Evolutionary conservation across 2,113 vertebrate species (phyloP).

Genomic region (Corydoras sp.): DNA sequence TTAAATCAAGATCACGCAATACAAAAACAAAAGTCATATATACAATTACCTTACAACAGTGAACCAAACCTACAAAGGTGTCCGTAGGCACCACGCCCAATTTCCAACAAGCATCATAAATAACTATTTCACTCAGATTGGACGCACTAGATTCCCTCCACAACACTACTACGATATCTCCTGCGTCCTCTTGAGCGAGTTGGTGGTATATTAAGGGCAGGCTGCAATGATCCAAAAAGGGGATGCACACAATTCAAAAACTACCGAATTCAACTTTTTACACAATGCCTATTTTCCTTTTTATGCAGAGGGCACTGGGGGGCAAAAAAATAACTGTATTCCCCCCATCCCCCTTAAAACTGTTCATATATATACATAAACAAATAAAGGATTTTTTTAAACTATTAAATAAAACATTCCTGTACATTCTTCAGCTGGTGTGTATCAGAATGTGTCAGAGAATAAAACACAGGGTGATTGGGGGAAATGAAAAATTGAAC

Average conservation of each 20-base stretch:
- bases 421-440: slow-evolving; percentile 49
- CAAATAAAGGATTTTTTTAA: slow-evolving; percentile 11
- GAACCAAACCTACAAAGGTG: slow-evolving; percentile 35
- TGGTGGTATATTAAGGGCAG: background rate
- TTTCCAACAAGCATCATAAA: slow-evolving; percentile 17
- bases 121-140: slow-evolving; percentile 7
- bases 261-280: slow-evolving; percentile 19
- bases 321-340: slow-evolving; percentile 14
- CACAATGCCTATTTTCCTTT: slow-evolving; percentile 6
- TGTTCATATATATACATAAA: slow-evolving; percentile 33
- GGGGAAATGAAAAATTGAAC: slow-evolving; percentile 8
- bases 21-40: slow-evolving; percentile 61
- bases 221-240: slow-evolving; percentile 6
- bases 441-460: slow-evolving; percentile 29
- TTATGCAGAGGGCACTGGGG: slow-evolving; percentile 11
- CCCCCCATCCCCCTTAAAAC: slow-evolving; percentile 26
- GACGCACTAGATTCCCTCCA: background rate
- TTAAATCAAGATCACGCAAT: slow-evolving; percentile 66
- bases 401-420: slow-evolving; percentile 42
- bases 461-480: slow-evolving; percentile 16
- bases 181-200: background rate
- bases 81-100: background rate
- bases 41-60: slow-evolving; percentile 71
- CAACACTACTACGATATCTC: background rate
- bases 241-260: slow-evolving; percentile 1